Base-by-base conservation (phyloP, 2,113 vertebrate genomes). In the Notothenia coriiceps region DNA sequence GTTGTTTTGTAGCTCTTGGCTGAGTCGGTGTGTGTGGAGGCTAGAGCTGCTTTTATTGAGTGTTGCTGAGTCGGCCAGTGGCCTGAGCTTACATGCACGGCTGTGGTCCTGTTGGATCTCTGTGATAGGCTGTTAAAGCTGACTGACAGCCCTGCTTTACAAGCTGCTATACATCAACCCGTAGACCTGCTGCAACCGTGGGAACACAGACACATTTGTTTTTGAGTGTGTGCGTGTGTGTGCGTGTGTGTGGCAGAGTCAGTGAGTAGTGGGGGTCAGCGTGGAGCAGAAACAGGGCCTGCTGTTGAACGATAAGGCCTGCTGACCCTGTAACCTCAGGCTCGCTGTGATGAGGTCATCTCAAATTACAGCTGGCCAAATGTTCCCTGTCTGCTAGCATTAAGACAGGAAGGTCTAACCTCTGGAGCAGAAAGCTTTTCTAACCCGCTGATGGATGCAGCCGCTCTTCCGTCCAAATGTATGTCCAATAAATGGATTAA, bases 91-190 rank as follows among this genome's bases (percentile, higher is more conserved):
- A 66, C 74, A 74, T 70, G 74, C 70, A 44, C 25, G 74, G 68
- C 89, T 82, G 81, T 75, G 83, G 86, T 87, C 64, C 91, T 91
- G 88, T 85, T 90, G 91, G 89, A 86, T 88, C 73, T 88, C 88
- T 83, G 66, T 71, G 87, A 89, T 90, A 75, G 86, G 77, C 84
- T 80, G 69, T 93, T 88, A 91, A 91, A 90, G 44, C 75, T 72
- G 86, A 90, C 77, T 81, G 87, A 87, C 87, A 86, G 82, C 70
- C 51, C 74, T 2, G 52, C 88, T 92, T 90, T 91, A 90, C 83
- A 91, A 88, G 90, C 89, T 83, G 90, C 87, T 60, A 85, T 86
- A 89, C 86, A 88, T 90, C 89, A 89, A 80, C 59, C 84, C 11
- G 7, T 69, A 57, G 85, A 89, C 80, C 91, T 81, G 86, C 79